Conservation (phyloP, 2,113 vertebrate genomes). For the Aldabrachelys gigantea region DNA sequence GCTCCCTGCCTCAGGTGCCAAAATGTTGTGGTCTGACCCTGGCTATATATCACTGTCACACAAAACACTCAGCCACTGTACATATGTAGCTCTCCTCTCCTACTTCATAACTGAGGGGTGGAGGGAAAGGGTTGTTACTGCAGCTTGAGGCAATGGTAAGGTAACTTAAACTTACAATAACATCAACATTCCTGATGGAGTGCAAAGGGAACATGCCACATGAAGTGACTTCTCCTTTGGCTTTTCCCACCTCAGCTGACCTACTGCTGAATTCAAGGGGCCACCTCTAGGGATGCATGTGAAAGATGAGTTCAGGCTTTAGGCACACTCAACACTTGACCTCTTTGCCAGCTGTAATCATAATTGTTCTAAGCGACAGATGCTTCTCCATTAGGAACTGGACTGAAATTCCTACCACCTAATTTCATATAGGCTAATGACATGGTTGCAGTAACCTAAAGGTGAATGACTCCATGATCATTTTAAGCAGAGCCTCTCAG, state of each 20-base stretch:
- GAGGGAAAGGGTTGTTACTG: rapidly evolving
- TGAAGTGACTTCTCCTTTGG: constrained; percentile 10
- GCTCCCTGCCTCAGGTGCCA: too few species aligned
- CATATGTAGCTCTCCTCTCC: background rate
- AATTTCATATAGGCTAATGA: rapidly evolving
- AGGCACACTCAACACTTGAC: background rate
- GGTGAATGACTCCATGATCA: background rate
- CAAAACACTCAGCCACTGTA: background rate
- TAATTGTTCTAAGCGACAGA: background rate
- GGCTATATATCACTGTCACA: background rate
- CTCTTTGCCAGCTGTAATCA: background rate
- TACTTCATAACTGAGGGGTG: background rate
- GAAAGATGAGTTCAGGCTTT: background rate
- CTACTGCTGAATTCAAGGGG: background rate
- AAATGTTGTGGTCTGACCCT: too few species aligned
- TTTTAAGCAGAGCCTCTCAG: background rate
- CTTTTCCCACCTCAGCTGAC: background rate
- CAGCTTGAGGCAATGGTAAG: background rate
- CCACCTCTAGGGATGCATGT: background rate
- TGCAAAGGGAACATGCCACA: constrained; percentile 58
- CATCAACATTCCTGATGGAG: background rate
- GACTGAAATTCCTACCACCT: background rate
- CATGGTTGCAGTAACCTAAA: background rate
- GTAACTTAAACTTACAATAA: constrained; percentile 23
- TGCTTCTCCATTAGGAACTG: background rate